These are phyloP conservation scores for Eucera pruinosa DNA, from an alignment of 2,888 invertebrate species.

Conservation along the genomic window DNA sequence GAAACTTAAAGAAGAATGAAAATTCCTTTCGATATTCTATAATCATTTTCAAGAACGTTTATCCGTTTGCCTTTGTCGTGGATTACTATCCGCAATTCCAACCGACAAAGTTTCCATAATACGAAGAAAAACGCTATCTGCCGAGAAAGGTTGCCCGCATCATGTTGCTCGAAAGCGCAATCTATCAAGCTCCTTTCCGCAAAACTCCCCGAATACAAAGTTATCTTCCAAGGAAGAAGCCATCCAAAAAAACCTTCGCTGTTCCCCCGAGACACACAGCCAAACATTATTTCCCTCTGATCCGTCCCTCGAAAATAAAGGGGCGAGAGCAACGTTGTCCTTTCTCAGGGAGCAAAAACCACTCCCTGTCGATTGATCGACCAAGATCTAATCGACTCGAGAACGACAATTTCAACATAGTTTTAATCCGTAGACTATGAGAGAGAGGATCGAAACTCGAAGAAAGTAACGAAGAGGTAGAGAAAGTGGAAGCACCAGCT, in stretches of 20 bases:
- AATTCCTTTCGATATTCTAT: background rate
- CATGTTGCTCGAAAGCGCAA: constrained; percentile 10
- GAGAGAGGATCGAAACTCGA: background rate
- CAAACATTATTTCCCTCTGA: constrained; percentile 33
- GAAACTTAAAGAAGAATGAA: background rate
- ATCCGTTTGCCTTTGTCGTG: background rate
- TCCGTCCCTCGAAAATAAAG: background rate
- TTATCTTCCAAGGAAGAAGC: constrained; percentile 19
- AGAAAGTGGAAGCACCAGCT: constrained; percentile 23
- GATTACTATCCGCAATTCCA: background rate
- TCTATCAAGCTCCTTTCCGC: constrained; percentile 32
- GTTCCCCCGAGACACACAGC: constrained; percentile 22
- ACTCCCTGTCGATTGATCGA: constrained; percentile 11
- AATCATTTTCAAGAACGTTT: background rate
- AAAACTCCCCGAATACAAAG: constrained; percentile 30
- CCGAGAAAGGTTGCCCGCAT: background rate
- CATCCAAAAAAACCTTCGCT: constrained; percentile 20
- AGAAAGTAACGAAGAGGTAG: background rate
- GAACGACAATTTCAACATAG: constrained; percentile 10
- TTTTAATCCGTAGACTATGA: constrained; percentile 25
- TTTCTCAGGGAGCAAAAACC: constrained; percentile 8
- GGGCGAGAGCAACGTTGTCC: background rate
- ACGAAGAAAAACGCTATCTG: background rate
- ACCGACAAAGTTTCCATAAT: constrained; percentile 8
- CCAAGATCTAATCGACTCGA: constrained; percentile 20